Evolutionary conservation across 1,140 invertebrate species (phyloP), one percentile per base, ranked within the genome.

Genomic region (Pissodes strobi): DNA sequence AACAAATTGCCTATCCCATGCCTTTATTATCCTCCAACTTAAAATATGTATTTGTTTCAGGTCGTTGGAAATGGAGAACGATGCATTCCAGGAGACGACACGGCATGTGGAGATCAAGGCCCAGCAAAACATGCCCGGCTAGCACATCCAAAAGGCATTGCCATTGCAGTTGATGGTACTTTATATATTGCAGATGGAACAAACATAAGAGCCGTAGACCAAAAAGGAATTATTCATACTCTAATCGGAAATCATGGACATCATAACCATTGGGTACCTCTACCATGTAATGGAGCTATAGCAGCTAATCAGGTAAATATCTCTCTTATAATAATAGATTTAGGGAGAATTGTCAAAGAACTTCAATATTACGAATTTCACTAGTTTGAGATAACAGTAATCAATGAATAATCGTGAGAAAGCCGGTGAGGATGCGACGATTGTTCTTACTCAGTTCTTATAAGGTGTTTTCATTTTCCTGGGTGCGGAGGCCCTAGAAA

Each of bases 151-250:
- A 99, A 99, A 89, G 96, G 95, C 84, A 86, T 96, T 51, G 93
- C 92, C 15, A 93, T 97, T 45, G 90, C 92, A 9, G 90, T 91
- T 25, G 92, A 94, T 75, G 91, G 89, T 72, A 93, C 91, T 12
- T 93, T 97, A 87, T 97, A 95, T 74, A 93, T 97, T 68, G 94
- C 94, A 41, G 94, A 97, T 79, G 96, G 91, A 58, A 94, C 93
- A 0, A 96, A 95, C 71, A 94, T 97, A 45, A 85, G 94, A 37
- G 90, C 91, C 23, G 93, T 99, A 0, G 93, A 95, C 82, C 87
- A 90, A 13, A 83, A 90, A 71, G 94, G 94, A 9, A 89, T 93
- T n/a, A 98, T 99, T 60, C 90, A 94, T 64, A 99, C 96, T 0
- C 78, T 98, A 19, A 93, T 97, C 25, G 94, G 94, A 12, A 92